These are phyloP conservation scores for Antheraea assamensis DNA, from an alignment of 2,888 invertebrate genomes.

Conservation along the genomic window DNA sequence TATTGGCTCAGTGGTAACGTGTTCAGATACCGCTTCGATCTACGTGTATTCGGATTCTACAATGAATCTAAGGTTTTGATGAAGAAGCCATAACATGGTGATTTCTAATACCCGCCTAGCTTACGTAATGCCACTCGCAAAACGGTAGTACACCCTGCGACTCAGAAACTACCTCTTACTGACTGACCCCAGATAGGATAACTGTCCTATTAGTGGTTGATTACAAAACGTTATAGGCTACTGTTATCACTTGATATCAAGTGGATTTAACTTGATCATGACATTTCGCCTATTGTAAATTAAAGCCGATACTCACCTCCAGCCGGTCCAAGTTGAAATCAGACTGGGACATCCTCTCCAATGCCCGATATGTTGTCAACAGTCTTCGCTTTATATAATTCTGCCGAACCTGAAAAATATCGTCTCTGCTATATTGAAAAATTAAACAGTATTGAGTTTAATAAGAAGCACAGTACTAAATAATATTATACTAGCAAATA, in stretches of 20 bases:
- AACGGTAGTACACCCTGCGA: neutral
- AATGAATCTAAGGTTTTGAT: no score
- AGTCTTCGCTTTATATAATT: constrained; percentile 90
- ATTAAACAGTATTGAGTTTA: neutral
- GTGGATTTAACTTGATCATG: neutral
- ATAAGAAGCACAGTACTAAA: neutral
- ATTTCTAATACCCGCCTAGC: no score
- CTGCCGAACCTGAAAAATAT: constrained; percentile 84
- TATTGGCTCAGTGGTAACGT: no score
- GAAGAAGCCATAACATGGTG: no score
- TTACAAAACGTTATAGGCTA: neutral
- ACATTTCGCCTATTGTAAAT: no score
- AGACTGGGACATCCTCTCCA: constrained; percentile 91
- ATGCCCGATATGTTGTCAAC: constrained; percentile 89
- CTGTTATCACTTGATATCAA: neutral
- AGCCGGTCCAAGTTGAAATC: constrained; percentile 90
- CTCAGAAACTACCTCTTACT: neutral
- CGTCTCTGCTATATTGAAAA: neutral
- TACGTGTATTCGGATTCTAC: no score
- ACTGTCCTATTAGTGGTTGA: neutral
- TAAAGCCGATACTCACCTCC: constrained; percentile 67
- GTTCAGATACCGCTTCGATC: no score
- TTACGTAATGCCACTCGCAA: no score
- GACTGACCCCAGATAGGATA: neutral
- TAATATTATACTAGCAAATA: no score